phyloP scores from a whole-genome alignment of 92 coral and sea anemone genomes.

The Phenganax stokvisi region DNA sequence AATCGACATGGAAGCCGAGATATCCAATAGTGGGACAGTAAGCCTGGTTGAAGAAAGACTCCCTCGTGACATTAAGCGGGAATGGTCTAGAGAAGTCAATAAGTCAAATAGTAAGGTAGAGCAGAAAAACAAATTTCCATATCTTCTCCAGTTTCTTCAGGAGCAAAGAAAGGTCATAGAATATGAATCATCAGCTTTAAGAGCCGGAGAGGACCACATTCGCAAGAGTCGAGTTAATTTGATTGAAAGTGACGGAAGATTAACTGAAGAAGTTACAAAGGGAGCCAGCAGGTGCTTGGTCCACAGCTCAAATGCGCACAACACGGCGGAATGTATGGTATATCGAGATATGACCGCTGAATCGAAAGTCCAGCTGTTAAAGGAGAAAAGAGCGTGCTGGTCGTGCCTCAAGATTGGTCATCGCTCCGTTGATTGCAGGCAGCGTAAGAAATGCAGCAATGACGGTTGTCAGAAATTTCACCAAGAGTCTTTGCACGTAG shows the following conservation, averaged over 20 bases:
- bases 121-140: slow-evolving; percentile 34
- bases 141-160: slow-evolving; percentile 41
- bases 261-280: slow-evolving; percentile 6
- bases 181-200: slow-evolving; percentile 47
- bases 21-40: slow-evolving; percentile 39
- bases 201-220: background rate
- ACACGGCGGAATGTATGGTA: slow-evolving; percentile 46
- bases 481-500: slow-evolving; percentile 10
- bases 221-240: slow-evolving; percentile 42
- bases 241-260: slow-evolving; percentile 19
- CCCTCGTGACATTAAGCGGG: slow-evolving; percentile 39
- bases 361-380: slow-evolving; percentile 35
- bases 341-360: slow-evolving; percentile 46
- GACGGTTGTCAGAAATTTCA: slow-evolving; percentile 8
- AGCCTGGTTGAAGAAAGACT: slow-evolving; percentile 42
- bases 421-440: slow-evolving; percentile 40
- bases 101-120: slow-evolving; percentile 17
- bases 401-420: slow-evolving; percentile 54
- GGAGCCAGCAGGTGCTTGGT: slow-evolving; percentile 31
- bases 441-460: slow-evolving; percentile 2
- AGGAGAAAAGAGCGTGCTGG: slow-evolving; percentile 56
- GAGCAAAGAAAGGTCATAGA: slow-evolving; percentile 39
- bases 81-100: slow-evolving; percentile 43
- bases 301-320: slow-evolving; percentile 46
- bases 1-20: slow-evolving; percentile 36